phyloP scores from a whole-genome alignment of 2,888 invertebrate species.

The Tricholauxania praeusta region DNA sequence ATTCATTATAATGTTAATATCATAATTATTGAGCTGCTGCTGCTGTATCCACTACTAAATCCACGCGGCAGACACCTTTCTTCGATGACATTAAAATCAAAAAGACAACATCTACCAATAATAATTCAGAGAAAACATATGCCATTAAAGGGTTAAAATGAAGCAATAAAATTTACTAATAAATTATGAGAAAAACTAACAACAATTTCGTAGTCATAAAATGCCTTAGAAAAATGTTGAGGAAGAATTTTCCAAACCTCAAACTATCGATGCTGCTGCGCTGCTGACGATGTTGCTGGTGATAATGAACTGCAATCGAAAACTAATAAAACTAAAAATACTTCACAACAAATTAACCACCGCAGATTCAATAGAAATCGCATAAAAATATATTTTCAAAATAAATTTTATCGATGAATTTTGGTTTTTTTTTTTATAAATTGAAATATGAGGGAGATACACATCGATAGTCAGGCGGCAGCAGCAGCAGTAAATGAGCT shows the following conservation, averaged over 20 bases:
- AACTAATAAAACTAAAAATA: constrained; percentile 22
- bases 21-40: too few species aligned
- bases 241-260: constrained; percentile 11
- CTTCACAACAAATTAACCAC: constrained; percentile 33
- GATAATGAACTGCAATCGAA: constrained; percentile 29
- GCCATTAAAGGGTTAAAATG: constrained; percentile 61
- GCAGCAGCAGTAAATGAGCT: too few species aligned
- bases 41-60: too few species aligned
- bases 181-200: constrained; percentile 63
- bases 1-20: too few species aligned
- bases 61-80: too few species aligned
- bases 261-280: not conserved
- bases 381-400: constrained; percentile 51
- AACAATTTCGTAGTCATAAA: constrained; percentile 47
- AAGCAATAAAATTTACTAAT: constrained; percentile 58
- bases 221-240: not conserved
- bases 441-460: not conserved
- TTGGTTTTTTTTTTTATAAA: not conserved
- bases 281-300: not conserved
- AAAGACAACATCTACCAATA: not conserved
- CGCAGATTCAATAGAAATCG: constrained; percentile 59
- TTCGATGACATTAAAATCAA: not conserved
- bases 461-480: not conserved
- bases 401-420: constrained; percentile 19
- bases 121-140: constrained; percentile 42